phyloP scores from a whole-genome alignment of 1,140 invertebrate species.

The Dolichoris vasculosae region DNA sequence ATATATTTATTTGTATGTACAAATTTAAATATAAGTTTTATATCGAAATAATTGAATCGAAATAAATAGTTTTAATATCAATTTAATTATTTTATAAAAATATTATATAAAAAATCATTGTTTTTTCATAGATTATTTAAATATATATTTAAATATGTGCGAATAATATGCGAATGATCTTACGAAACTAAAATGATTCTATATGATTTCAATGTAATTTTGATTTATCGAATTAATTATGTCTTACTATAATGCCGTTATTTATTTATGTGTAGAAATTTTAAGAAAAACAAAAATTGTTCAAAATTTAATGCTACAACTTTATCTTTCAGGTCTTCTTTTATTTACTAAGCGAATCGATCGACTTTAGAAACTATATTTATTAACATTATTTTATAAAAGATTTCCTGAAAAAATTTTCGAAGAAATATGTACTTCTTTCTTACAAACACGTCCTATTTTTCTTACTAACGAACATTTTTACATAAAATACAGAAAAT shows the following conservation, averaged over 20 bases:
- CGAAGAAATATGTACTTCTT: background rate
- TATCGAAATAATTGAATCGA: background rate
- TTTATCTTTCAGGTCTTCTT: background rate
- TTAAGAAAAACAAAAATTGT: background rate
- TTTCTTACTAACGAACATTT: background rate
- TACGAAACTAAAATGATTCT: background rate
- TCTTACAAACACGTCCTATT: background rate
- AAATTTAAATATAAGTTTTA: background rate
- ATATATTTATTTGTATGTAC: background rate
- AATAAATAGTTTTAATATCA: no score
- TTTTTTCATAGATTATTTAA: background rate
- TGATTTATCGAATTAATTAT: background rate
- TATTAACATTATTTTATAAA: conserved; percentile 10
- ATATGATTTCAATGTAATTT: background rate
- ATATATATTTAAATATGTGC: background rate
- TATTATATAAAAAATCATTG: no score
- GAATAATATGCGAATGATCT: background rate
- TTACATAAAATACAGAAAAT: background rate
- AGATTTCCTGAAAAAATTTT: conserved; percentile 11
- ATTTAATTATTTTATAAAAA: no score
- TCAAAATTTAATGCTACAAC: background rate
- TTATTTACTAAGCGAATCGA: conserved; percentile 12
- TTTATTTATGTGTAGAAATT: background rate
- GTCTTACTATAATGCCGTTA: background rate
- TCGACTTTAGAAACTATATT: conserved; percentile 1